These are phyloP conservation scores for Pocota personata DNA, from an alignment of 2,888 invertebrate species.

Conservation along the genomic window DNA sequence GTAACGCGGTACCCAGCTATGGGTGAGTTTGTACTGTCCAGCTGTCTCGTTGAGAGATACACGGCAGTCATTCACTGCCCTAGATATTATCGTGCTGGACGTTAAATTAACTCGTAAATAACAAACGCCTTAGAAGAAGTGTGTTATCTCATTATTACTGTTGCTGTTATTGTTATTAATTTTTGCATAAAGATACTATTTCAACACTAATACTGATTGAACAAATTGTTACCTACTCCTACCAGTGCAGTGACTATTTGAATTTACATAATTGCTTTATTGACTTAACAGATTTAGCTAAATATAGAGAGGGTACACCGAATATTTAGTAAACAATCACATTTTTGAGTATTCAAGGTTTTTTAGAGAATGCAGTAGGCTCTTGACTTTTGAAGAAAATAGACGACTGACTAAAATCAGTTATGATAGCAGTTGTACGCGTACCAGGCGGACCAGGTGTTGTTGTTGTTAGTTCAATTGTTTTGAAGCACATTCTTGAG, in stretches of 20 bases:
- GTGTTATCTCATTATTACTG: no score
- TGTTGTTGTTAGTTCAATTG: neutral
- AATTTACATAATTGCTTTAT: neutral
- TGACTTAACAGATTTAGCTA: neutral
- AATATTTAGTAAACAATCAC: neutral
- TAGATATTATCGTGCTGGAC: no score
- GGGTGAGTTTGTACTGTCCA: no score
- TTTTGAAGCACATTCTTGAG: neutral
- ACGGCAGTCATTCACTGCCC: no score
- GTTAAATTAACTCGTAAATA: no score
- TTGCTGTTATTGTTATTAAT: no score
- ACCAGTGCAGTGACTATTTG: neutral
- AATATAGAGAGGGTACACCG: neutral
- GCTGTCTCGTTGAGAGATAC: no score
- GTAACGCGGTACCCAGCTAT: no score
- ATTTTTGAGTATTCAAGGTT: constrained; percentile 10
- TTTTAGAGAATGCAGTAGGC: neutral
- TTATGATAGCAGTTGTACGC: neutral
- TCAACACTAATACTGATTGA: neutral
- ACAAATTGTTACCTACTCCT: neutral
- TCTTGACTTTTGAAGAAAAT: constrained; percentile 6
- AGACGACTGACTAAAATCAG: neutral
- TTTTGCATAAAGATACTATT: no score
- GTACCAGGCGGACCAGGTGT: neutral
- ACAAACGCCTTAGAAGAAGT: no score